Evolutionary conservation across 2,888 invertebrate genomes (phyloP), one percentile per base, ranked within the genome.

Genomic region (Lathronympha strigana): DNA sequence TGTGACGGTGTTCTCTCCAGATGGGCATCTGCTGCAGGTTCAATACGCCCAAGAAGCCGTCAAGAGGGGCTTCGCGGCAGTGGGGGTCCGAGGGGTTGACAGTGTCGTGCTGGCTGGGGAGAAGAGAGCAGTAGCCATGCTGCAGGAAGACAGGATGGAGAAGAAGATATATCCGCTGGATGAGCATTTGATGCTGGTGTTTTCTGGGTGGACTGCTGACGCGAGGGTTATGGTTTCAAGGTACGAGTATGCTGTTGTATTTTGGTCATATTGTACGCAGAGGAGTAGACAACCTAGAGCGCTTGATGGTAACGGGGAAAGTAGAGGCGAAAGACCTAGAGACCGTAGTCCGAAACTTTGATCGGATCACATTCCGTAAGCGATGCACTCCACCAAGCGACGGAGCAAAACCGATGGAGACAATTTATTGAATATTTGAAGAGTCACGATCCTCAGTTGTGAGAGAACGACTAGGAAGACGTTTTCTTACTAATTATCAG

Each of bases 11-110:
- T 99, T 99, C 88, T 99, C 99, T 0, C 99, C 99, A 0, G 99
- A 99, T 87, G 99, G 99, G 0, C 98, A 99, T 92, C 93, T 99
- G 64, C 95, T 99, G 69, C 99, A 99, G 92, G 99, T 72, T 2
- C 98, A 99, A 92, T 99, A 99, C 88, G 99, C 99, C 5, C 98
- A 99, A 86, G 99, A 99, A 93, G 99, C 99, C 19, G 99, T 99
- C 8, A 95, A 97, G 71, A 98, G 97, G 84, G 99, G 99, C 55
- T 80, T 78, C 43, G 81, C 84, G 50, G 82, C 98, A 96, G 97
- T 99, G 66, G 99, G 98, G 47, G 96, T 99, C 2, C 93, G 97
- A 67, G 99, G 99, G 1, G 93, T 94, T 53, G 94, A 96, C 78
- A 95, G 97, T 61, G 97, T 99, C n/a, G 98, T 99, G 17, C 92